Evolutionary conservation across 1,140 invertebrate genomes (phyloP), one percentile per base, ranked within the genome.

Genomic region (Zophobas morio): DNA sequence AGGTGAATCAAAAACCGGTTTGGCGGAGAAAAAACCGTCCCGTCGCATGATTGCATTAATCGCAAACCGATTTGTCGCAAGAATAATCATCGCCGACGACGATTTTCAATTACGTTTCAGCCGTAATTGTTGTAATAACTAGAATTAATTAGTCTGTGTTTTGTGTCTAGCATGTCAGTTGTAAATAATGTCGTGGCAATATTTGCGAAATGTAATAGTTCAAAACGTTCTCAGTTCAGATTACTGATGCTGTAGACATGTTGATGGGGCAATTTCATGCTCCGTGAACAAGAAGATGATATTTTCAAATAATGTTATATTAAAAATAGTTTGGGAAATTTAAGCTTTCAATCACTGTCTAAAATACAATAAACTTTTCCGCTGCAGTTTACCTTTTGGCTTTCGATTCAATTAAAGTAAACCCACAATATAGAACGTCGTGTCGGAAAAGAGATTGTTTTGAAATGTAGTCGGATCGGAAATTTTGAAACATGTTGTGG

Each of bases 201-300:
- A 63, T 42, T 66, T 66, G 39, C 6, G 35, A 37, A 66, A 66
- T 34, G 39, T 1, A 66, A 66, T 66, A 46, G 60, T 46, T 66
- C 42, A 39, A 60, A 66, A 20, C 42, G 20, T 42, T 33, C 42
- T 33, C 39, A 0, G 37, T 46, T 66, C 37, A 42, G 42, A 66
- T 42, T 66, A 66, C 60, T 56, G 32, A 73, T 73, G 39, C 39
- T 73, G 71, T 49, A 57, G 53, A 74, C 72, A 74, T 42, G 37
- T 74, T 74, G 51, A 74, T 74, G 56, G 53, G 2, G 39, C 56
- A 74, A 74, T 74, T 74, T 74, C 72, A 74, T 74, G 72, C 37
- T 57, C 39, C 8, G n/a, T 57, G 72, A 74, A 74, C 72, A 74
- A 20, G n/a, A 46, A 74, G 56, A 74, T 74, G 72, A 57, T 74